These are phyloP conservation scores for Papilio gigon DNA, from an alignment of 2,888 invertebrate genomes.

Conservation along the genomic window DNA sequence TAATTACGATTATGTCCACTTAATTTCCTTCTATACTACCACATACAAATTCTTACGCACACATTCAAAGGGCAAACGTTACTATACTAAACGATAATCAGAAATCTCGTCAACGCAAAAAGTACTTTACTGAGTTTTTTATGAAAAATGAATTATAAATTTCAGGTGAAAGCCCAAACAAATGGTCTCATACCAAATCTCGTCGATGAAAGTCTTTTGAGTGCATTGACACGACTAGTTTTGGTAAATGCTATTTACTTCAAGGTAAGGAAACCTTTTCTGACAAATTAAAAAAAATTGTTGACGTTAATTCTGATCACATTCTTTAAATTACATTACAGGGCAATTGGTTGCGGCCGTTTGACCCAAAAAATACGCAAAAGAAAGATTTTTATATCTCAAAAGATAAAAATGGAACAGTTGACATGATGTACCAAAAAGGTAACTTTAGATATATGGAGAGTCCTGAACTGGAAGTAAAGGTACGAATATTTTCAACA, in stretches of 20 bases:
- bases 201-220: constrained; percentile 49
- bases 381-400: constrained; percentile 47
- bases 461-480: constrained; percentile 38
- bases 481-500: constrained; percentile 29
- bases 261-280: constrained; percentile 43
- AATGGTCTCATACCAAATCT: constrained; percentile 56
- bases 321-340: constrained; percentile 38
- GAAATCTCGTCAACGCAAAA: too few species aligned
- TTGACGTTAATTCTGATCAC: not conserved
- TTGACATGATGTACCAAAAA: constrained; percentile 52
- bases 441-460: constrained; percentile 43
- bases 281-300: not conserved
- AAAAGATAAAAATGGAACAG: constrained; percentile 43
- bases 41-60: too few species aligned
- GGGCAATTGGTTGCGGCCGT: constrained; percentile 52
- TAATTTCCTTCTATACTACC: too few species aligned
- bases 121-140: too few species aligned
- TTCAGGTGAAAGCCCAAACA: constrained; percentile 56
- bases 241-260: constrained; percentile 61
- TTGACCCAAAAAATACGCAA: constrained; percentile 47
- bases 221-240: constrained; percentile 50
- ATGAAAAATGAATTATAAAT: too few species aligned
- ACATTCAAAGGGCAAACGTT: too few species aligned
- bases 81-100: too few species aligned
- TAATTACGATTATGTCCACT: too few species aligned